These are phyloP conservation scores for Nephrocerus scutellatus DNA, from an alignment of 2,888 invertebrate species.

Conservation along the genomic window DNA sequence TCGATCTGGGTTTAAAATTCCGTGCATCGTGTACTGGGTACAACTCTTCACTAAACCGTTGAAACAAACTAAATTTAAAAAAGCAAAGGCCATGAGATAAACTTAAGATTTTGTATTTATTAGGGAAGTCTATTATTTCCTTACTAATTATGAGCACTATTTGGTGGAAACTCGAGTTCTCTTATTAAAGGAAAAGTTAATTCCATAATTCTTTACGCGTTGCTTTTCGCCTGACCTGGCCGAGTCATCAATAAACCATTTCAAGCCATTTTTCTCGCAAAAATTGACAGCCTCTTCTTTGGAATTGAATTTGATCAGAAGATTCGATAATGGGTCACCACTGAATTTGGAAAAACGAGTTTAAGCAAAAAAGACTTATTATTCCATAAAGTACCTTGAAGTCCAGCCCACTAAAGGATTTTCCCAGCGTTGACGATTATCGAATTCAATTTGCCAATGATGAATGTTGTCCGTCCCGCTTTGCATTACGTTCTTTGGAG, in stretches of 20 bases:
- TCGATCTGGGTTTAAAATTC: no score
- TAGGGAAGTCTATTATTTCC: no score
- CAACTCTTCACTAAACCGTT: no score
- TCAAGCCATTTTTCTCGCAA: conserved; percentile 93
- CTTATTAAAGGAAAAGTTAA: conserved; percentile 95
- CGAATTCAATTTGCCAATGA: conserved; percentile 94
- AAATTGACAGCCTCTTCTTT: conserved; percentile 84
- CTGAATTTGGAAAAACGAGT: no score
- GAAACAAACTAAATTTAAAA: no score
- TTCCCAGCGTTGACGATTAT: conserved; percentile 94
- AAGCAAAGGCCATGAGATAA: no score
- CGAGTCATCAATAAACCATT: conserved; percentile 81
- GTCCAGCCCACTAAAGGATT: conserved; percentile 98
- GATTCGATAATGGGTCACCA: conserved; percentile 91
- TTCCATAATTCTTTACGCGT: conserved; percentile 83
- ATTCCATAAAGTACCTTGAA: conserved; percentile 61
- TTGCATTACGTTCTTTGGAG: conserved; percentile 94
- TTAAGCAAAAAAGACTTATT: neutral
- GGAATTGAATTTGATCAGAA: conserved; percentile 70
- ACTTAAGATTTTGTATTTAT: no score
- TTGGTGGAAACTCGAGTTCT: conserved; percentile 93
- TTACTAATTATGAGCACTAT: no score
- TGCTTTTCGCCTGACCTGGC: conserved; percentile 60
- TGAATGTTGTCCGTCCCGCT: conserved; percentile 87
- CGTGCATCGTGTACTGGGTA: no score